Conservation (phyloP, 2,888 invertebrate species). For the Hyposoter didymator region DNA sequence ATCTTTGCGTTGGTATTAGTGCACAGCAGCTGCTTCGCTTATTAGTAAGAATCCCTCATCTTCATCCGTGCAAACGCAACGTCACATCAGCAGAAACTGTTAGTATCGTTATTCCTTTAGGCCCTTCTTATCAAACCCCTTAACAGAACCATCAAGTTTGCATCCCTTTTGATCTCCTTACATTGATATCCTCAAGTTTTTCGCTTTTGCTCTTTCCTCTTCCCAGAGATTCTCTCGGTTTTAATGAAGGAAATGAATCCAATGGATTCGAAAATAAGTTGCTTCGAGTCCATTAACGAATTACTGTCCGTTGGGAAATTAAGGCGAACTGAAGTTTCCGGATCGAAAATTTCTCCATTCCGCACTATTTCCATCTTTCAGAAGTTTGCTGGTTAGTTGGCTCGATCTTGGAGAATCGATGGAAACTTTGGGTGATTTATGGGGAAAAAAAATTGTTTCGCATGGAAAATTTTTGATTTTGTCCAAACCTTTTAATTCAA, state of each 20-base stretch:
- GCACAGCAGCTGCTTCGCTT: conserved; percentile 45
- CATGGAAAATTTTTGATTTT: neutral
- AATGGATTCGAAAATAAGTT: conserved; percentile 14
- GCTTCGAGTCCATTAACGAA: neutral
- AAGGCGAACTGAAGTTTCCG: neutral
- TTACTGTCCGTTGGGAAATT: neutral
- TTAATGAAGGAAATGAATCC: neutral
- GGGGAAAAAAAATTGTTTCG: neutral
- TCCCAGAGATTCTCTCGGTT: conserved; percentile 8
- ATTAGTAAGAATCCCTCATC: conserved; percentile 57
- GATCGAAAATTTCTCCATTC: neutral
- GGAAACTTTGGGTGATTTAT: neutral
- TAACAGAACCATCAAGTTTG: conserved; percentile 50
- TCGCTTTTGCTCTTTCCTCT: conserved; percentile 19
- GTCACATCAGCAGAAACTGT: conserved; percentile 54
- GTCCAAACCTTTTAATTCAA: neutral
- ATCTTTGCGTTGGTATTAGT: neutral
- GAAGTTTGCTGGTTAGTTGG: neutral
- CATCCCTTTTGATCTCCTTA: conserved; percentile 59
- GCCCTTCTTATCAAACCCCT: neutral
- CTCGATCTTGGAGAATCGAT: neutral
- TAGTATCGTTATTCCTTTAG: conserved; percentile 26
- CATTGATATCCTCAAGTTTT: conserved; percentile 27
- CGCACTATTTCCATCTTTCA: neutral
- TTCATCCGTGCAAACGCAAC: conserved; percentile 51